Conservation (phyloP, 2,113 vertebrate species). For the Thomomys bottae region DNA sequence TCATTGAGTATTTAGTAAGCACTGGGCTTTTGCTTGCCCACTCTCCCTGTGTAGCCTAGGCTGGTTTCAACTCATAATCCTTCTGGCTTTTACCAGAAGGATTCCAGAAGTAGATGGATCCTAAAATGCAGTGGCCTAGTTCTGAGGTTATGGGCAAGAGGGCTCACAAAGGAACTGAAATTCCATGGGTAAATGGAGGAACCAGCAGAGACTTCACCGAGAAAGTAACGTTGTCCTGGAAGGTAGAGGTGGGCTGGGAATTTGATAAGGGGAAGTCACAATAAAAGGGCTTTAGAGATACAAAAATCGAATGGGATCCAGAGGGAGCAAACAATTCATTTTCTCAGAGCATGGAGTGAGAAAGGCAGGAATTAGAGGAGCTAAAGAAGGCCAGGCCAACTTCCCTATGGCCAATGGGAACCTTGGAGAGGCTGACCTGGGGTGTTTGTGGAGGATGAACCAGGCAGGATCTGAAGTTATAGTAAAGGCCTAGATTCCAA, state of each 20-base stretch:
- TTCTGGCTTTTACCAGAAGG: not conserved
- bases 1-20: not conserved
- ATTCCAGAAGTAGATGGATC: not conserved
- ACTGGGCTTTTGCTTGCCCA: no score
- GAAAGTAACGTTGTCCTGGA: not conserved
- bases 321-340: not conserved
- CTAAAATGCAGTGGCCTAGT: not conserved
- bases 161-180: not conserved
- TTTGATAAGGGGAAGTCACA: not conserved
- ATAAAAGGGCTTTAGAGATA: not conserved
- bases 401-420: not conserved
- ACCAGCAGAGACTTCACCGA: not conserved
- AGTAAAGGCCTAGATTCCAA: not conserved
- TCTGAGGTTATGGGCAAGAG: not conserved
- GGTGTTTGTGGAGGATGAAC: not conserved
- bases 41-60: not conserved
- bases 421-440: not conserved
- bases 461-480: not conserved
- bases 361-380: not conserved
- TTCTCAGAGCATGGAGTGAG: not conserved
- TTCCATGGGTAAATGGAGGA: not conserved
- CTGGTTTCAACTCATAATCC: no score
- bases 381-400: not conserved
- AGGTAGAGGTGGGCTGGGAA: not conserved
- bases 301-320: not conserved